A percentile compares a stretch with the other conserved stretches of the same genome.
Evolutionary conservation across 1,140 invertebrate genomes (phyloP).

Genomic region (Atta colombica): DNA sequence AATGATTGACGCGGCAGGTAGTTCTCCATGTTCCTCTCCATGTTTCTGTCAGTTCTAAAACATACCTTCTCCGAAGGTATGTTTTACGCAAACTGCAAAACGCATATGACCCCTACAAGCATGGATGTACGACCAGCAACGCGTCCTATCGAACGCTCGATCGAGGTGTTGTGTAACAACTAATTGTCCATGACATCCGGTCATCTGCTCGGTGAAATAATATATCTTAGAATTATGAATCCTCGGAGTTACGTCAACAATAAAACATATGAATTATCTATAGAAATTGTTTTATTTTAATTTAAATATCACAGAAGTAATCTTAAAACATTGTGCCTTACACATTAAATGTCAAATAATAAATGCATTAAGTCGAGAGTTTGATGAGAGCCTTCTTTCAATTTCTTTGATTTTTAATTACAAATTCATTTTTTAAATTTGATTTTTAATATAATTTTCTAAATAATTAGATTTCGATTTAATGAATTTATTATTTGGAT

Average conservation of each 20-base stretch:
- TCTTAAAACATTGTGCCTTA: no score
- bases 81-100: slow-evolving; percentile 76
- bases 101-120: slow-evolving; percentile 73
- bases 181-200: slow-evolving; percentile 71
- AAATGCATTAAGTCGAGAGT: no score
- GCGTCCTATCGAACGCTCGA: slow-evolving; percentile 55
- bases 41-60: slow-evolving; percentile 60
- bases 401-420: no score
- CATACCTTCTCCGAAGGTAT: slow-evolving; percentile 56
- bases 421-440: no score
- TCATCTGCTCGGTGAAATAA: slow-evolving; percentile 56
- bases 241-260: background rate
- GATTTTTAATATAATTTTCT: background rate
- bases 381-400: no score
- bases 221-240: slow-evolving; percentile 36
- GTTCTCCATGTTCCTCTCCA: slow-evolving; percentile 11
- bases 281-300: no score
- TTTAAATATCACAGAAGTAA: no score
- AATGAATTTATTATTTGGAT: background rate
- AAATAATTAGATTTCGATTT: background rate
- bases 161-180: slow-evolving; percentile 66
- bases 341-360: no score
- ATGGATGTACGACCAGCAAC: background rate
- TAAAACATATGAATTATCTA: background rate
- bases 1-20: slow-evolving; percentile 68